Conservation (phyloP, 2,888 invertebrate genomes). For the Gari tellinella region DNA sequence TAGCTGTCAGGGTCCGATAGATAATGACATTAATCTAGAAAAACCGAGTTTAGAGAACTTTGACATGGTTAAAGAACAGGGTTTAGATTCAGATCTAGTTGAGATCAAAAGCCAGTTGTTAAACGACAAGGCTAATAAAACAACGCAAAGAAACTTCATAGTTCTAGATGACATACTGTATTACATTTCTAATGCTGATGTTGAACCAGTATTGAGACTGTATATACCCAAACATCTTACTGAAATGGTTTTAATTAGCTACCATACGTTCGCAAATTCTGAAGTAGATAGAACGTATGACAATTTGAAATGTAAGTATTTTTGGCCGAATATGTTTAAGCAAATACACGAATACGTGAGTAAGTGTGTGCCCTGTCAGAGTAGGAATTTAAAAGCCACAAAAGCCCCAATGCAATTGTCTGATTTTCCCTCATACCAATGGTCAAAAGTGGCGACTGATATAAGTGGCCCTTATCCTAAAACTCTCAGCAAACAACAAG, state of each 20-base stretch:
- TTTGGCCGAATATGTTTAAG: constrained; percentile 51
- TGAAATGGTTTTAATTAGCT: constrained; percentile 10
- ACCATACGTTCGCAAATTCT: constrained; percentile 43
- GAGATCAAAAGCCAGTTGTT: not conserved
- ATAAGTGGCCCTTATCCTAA: constrained; percentile 28
- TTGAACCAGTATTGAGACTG: not conserved
- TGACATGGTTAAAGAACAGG: constrained; percentile 1
- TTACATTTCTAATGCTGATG: constrained; percentile 7
- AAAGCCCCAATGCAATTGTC: constrained; percentile 37
- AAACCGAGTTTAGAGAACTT: not conserved
- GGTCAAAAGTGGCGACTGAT: constrained; percentile 32
- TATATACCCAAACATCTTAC: not conserved
- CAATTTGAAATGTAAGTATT: constrained; percentile 34
- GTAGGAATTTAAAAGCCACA: constrained; percentile 10
- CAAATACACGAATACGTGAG: constrained; percentile 31
- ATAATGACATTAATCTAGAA: too few relatives aligned
- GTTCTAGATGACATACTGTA: constrained; percentile 5
- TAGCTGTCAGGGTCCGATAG: too few relatives aligned
- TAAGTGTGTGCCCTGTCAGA: constrained; percentile 35
- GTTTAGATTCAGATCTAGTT: not conserved
- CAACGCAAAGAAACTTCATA: not conserved
- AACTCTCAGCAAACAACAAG: constrained; percentile 26
- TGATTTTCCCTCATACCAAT: constrained; percentile 31
- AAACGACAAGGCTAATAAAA: not conserved
- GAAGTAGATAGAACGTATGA: constrained; percentile 43